Conservation (phyloP, 2,888 invertebrate genomes). For the Ophonus ardosiacus region DNA sequence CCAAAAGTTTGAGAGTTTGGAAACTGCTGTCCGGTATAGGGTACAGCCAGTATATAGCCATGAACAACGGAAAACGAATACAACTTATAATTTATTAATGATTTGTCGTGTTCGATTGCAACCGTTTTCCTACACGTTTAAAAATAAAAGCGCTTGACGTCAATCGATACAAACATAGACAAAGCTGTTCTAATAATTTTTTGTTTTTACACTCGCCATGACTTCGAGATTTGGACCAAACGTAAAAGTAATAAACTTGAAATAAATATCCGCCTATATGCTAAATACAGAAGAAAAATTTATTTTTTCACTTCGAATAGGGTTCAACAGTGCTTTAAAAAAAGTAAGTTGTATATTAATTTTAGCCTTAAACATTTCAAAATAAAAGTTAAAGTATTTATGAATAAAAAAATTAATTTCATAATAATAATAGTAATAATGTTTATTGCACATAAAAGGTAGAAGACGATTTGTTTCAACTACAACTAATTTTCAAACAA, state of each 20-base stretch:
- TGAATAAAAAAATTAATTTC: too few relatives aligned
- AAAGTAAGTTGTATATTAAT: too few relatives aligned
- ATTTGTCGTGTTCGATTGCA: conserved; percentile 58
- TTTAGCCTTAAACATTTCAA: too few relatives aligned
- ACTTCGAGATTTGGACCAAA: neutral
- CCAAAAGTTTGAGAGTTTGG: neutral
- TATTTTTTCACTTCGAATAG: too few relatives aligned
- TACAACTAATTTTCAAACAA: too few relatives aligned
- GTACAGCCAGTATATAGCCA: conserved; percentile 27
- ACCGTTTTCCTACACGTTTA: conserved; percentile 46
- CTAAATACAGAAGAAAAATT: too few relatives aligned
- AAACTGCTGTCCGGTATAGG: neutral
- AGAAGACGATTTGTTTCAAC: too few relatives aligned
- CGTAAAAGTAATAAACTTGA: neutral
- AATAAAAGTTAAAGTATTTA: too few relatives aligned
- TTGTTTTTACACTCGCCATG: neutral
- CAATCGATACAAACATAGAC: conserved; percentile 40
- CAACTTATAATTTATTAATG: conserved; percentile 60
- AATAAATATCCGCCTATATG: too few relatives aligned
- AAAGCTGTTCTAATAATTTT: conserved; percentile 3
- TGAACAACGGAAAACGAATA: conserved; percentile 46
- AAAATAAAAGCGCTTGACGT: conserved; percentile 48
- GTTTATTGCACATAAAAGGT: too few relatives aligned
- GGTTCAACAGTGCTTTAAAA: too few relatives aligned
- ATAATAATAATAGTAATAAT: too few relatives aligned